Percentiles rank a stretch among this genome's conserved stretches.
Conservation (phyloP, 2,113 vertebrate genomes). For the Procavia capensis region DNA sequence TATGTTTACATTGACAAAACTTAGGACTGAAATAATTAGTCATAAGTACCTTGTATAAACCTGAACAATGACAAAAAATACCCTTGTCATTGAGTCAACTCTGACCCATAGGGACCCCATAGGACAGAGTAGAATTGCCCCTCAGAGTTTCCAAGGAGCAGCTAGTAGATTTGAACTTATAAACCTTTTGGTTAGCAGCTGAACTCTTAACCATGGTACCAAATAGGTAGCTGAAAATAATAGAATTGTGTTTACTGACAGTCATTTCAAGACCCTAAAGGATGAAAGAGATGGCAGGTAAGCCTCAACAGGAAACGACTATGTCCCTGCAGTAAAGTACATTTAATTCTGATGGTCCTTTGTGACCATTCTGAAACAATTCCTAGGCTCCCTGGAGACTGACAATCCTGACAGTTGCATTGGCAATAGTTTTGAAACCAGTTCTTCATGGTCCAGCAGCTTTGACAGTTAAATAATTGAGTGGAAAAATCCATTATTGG, state of each 20-base stretch:
- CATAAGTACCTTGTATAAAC: not conserved
- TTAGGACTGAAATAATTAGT: not conserved
- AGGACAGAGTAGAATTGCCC: too few species aligned
- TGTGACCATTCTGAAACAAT: conserved; percentile 61
- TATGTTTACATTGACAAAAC: not conserved
- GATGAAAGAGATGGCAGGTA: not conserved
- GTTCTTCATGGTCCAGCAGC: conserved; percentile 61
- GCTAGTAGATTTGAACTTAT: too few species aligned
- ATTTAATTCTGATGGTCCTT: conserved; percentile 66
- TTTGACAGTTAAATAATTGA: conserved; percentile 62
- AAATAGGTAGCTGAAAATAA: not conserved
- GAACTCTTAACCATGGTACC: too few species aligned
- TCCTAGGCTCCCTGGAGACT: conserved; percentile 45
- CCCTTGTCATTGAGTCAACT: too few species aligned
- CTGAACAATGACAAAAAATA: too few species aligned
- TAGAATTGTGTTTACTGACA: conserved; percentile 29
- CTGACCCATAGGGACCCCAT: too few species aligned
- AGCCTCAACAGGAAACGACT: conserved; percentile 37
- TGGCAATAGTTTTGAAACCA: conserved; percentile 23
- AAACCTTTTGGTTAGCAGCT: too few species aligned
- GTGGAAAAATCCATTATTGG: conserved; percentile 80
- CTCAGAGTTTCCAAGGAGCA: too few species aligned
- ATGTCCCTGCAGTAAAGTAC: not conserved
- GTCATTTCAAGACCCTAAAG: conserved; percentile 10
- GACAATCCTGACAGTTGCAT: conserved; percentile 65